Conservation (phyloP, 2,113 vertebrate genomes). For the Caranx ignobilis region DNA sequence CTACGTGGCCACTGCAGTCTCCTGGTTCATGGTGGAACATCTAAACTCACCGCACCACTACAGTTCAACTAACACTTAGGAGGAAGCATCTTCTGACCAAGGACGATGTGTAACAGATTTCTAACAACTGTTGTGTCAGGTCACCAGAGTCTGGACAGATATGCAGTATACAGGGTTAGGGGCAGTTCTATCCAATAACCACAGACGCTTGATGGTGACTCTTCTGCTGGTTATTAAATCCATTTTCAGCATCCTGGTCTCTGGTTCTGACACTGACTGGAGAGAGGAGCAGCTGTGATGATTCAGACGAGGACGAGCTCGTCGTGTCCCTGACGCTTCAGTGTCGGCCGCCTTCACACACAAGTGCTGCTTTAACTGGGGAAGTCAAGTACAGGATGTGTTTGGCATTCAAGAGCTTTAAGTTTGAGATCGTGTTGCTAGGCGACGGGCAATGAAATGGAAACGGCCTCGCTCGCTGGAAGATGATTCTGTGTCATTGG, state of each 20-base stretch:
- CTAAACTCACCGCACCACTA: no score
- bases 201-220: neutral
- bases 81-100: no score
- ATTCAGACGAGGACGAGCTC: neutral
- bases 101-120: no score
- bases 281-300: neutral
- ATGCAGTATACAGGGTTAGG: no score
- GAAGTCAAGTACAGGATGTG: constrained; percentile 11
- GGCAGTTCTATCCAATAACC: no score
- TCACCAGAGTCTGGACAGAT: no score
- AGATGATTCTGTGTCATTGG: constrained; percentile 1
- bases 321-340: neutral
- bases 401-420: constrained; percentile 17
- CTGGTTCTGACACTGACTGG: neutral
- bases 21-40: no score
- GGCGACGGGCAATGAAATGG: constrained; percentile 14
- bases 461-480: neutral
- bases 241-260: neutral
- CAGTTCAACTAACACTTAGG: no score
- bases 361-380: neutral
- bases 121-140: no score
- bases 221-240: neutral
- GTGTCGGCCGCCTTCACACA: neutral
- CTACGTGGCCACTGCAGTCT: no score
- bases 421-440: constrained; percentile 38